Conservation (phyloP, 23 tunicate species). For the Halocynthia roretzi region DNA sequence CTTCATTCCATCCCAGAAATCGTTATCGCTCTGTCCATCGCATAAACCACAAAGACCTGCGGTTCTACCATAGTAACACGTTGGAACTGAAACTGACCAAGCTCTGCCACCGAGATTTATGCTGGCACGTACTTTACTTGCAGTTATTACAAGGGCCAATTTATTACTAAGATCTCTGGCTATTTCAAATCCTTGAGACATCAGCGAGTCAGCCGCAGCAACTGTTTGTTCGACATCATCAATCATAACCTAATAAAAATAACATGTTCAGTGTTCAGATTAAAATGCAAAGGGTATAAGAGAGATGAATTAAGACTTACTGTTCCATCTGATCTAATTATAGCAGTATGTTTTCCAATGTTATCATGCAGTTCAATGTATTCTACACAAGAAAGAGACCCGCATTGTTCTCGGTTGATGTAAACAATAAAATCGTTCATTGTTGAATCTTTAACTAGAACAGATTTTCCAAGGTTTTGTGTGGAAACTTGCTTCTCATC, state of each 20-base stretch:
- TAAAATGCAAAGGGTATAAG: background rate
- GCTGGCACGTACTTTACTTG: slow-evolving; percentile 34
- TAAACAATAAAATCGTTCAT: slow-evolving; percentile 49
- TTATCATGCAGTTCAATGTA: slow-evolving; percentile 45
- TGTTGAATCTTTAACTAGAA: slow-evolving; percentile 45
- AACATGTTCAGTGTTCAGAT: background rate
- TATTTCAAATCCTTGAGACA: slow-evolving; percentile 36
- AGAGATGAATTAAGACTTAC: slow-evolving; percentile 14
- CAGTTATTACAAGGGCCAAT: slow-evolving; percentile 18
- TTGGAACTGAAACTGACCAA: slow-evolving; percentile 78
- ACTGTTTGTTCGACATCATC: slow-evolving; percentile 29
- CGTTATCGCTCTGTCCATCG: slow-evolving; percentile 61
- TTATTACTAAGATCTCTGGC: slow-evolving; percentile 19
- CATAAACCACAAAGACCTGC: slow-evolving; percentile 89
- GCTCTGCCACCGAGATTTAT: slow-evolving; percentile 40
- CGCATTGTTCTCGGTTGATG: slow-evolving; percentile 31
- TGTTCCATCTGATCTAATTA: slow-evolving; percentile 18
- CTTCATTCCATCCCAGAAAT: slow-evolving; percentile 56
- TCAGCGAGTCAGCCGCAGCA: background rate
- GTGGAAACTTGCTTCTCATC: slow-evolving; percentile 35
- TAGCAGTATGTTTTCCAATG: slow-evolving; percentile 40
- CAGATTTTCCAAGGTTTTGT: slow-evolving; percentile 44
- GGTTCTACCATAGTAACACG: slow-evolving; percentile 39
- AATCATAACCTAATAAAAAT: slow-evolving; percentile 48
- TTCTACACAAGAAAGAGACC: slow-evolving; percentile 29